Conservation (phyloP, 2,797 vertebrate species). For the Fundulus diaphanus region DNA sequence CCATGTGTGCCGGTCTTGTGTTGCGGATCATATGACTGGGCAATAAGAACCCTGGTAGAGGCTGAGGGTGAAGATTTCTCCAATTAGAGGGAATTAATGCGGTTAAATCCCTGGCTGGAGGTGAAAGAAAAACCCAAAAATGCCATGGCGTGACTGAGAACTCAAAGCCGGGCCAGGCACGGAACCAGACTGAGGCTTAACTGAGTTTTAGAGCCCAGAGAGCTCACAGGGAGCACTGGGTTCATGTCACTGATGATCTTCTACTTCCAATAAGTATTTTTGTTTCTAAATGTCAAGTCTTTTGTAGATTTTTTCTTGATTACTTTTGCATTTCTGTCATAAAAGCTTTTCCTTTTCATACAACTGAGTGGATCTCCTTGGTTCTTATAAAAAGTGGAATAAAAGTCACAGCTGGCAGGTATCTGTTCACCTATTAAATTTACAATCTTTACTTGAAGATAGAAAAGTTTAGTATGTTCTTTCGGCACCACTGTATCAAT, state of each 20-base stretch:
- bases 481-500: no score
- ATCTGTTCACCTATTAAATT: no score
- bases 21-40: constrained; percentile 62
- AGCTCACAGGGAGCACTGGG: constrained; percentile 29
- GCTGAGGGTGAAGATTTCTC: constrained; percentile 55
- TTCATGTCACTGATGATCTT: constrained; percentile 5
- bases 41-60: constrained; percentile 18
- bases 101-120: constrained; percentile 49
- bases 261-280: neutral
- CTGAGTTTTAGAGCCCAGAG: constrained; percentile 20
- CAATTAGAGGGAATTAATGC: constrained; percentile 74
- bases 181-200: constrained; percentile 18
- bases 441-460: neutral
- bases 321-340: neutral
- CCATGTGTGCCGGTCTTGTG: constrained; percentile 53
- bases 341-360: neutral
- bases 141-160: constrained; percentile 58
- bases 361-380: neutral
- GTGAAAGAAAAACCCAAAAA: constrained; percentile 54
- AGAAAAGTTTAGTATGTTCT: neutral
- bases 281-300: rapidly evolving
- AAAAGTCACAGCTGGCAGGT: neutral
- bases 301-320: neutral
- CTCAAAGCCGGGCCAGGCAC: constrained; percentile 38
- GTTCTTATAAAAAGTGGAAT: no score